These are phyloP conservation scores for Bubalus kerabau DNA, from an alignment of 2,113 vertebrate genomes.

Conservation along the genomic window DNA sequence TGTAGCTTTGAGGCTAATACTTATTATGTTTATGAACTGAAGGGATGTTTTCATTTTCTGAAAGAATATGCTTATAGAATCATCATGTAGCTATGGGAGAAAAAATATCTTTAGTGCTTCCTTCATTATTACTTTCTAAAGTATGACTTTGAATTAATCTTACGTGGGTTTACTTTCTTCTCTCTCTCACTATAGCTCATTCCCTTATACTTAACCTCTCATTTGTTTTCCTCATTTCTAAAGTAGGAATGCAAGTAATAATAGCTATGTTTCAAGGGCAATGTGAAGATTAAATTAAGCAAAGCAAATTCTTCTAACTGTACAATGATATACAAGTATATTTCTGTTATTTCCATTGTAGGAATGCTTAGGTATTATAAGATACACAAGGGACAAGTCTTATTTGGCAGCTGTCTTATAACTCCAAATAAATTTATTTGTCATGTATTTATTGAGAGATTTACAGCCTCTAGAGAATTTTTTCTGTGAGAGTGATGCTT, in stretches of 20 bases:
- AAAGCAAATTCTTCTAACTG: neutral
- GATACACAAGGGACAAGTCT: neutral
- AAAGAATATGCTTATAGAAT: neutral
- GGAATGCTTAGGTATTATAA: neutral
- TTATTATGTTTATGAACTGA: neutral
- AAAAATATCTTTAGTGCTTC: neutral
- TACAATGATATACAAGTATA: neutral
- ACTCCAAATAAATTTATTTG: conserved; percentile 37
- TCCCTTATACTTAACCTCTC: neutral
- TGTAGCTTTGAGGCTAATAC: neutral
- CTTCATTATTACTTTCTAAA: neutral
- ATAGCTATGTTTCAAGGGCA: neutral
- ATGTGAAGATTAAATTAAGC: conserved; percentile 10
- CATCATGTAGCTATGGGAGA: neutral
- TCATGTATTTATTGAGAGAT: conserved; percentile 20
- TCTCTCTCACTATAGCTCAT: neutral
- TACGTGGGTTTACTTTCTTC: neutral
- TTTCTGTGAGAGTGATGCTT: neutral
- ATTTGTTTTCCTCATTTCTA: neutral
- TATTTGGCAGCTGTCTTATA: conserved; percentile 36
- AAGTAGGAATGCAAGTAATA: neutral
- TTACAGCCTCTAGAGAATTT: conserved; percentile 34
- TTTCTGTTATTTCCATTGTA: conserved; percentile 16
- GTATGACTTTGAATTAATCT: neutral
- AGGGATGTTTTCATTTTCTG: neutral